phyloP scores from a whole-genome alignment of 1,140 invertebrate species.

The Laodelphax striatellus region DNA sequence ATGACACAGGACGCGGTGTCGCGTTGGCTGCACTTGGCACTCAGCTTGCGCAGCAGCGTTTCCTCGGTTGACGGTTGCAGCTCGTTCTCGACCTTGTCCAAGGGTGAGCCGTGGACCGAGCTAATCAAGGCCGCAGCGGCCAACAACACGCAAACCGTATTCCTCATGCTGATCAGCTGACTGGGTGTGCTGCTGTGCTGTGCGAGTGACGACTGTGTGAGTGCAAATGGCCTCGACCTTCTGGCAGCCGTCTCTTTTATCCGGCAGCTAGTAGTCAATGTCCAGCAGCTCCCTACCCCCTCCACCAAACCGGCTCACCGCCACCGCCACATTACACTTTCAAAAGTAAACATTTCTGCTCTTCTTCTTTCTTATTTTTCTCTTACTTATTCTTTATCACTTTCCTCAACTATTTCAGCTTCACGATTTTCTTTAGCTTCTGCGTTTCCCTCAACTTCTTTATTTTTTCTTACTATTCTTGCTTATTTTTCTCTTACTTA shows the following conservation, averaged over 20 bases:
- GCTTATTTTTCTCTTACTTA: too few species aligned
- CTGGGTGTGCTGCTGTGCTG: too few species aligned
- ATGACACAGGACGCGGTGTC: conserved; percentile 68
- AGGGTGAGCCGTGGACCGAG: not conserved
- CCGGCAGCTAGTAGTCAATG: not conserved
- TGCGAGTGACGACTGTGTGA: not conserved
- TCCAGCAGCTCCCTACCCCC: not conserved
- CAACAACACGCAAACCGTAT: not conserved
- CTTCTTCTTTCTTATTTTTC: too few species aligned
- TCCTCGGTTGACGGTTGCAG: conserved; percentile 39
- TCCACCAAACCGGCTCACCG: not conserved
- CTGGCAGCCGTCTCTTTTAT: not conserved
- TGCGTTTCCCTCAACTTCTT: too few species aligned
- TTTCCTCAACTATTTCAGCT: too few species aligned
- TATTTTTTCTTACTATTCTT: too few species aligned
- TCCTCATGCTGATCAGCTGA: not conserved
- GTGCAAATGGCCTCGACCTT: not conserved
- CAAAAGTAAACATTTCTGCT: too few species aligned
- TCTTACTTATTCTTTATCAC: too few species aligned
- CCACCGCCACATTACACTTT: too few species aligned
- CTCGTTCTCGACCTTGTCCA: not conserved
- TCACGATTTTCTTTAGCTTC: too few species aligned
- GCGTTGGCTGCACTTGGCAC: conserved; percentile 57
- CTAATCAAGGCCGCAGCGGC: not conserved
- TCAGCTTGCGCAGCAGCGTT: conserved; percentile 55